phyloP scores from a whole-genome alignment of 2,113 vertebrate species.

The Picathartes gymnocephalus region DNA sequence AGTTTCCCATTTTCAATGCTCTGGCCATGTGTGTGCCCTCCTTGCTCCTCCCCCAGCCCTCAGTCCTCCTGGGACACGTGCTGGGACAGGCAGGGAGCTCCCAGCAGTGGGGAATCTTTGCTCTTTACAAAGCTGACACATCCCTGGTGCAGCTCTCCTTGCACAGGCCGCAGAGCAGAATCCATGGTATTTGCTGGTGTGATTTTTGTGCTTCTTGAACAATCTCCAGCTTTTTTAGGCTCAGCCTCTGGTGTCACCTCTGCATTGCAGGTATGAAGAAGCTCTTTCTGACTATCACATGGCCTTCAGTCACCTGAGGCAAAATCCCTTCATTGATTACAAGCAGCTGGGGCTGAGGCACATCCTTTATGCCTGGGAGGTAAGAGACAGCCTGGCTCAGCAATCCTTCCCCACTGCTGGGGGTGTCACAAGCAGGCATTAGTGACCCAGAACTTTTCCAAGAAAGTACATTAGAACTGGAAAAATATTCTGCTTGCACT shows the following conservation, averaged over 20 bases:
- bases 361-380: conserved; percentile 88
- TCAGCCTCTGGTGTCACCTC: neutral
- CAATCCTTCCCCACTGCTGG: neutral
- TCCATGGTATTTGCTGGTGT: neutral
- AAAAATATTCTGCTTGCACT: neutral
- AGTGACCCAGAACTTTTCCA: neutral
- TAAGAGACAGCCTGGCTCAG: conserved; percentile 22
- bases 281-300: conserved; percentile 80
- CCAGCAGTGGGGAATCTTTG: neutral
- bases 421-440: neutral
- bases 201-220: neutral
- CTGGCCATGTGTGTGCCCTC: neutral
- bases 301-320: conserved; percentile 81
- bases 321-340: conserved; percentile 85
- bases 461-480: neutral
- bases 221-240: neutral
- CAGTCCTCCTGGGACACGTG: accelerated
- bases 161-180: neutral
- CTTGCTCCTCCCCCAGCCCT: neutral
- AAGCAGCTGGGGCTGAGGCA: conserved; percentile 85
- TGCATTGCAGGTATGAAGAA: conserved; percentile 75
- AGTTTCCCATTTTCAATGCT: neutral
- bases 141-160: neutral
- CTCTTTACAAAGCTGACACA: neutral
- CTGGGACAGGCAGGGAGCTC: neutral